Percentiles rank a stretch among this genome's conserved stretches.
These are phyloP conservation scores for Oopsacas minuta DNA, from an alignment of 37 sponge, comb jelly and placozoan genomes.

Conservation along the genomic window DNA sequence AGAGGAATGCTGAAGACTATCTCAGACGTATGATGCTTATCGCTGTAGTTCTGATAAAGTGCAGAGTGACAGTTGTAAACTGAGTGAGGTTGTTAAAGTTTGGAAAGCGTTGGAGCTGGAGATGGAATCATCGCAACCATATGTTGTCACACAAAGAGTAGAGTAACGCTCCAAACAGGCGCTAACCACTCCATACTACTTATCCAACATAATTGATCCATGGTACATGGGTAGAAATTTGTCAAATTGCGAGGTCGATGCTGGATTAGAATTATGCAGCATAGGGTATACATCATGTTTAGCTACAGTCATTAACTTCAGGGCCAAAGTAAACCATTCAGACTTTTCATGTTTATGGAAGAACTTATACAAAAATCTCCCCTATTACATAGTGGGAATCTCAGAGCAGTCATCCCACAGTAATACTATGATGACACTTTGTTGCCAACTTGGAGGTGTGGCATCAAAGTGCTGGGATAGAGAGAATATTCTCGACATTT, in stretches of 20 bases:
- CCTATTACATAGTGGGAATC: slow-evolving; percentile 12
- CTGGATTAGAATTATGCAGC: not conserved
- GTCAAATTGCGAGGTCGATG: not conserved
- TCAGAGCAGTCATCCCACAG: not conserved
- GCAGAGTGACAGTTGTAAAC: slow-evolving; percentile 11
- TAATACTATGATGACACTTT: not conserved
- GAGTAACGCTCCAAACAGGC: slow-evolving; percentile 16
- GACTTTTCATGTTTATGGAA: not conserved
- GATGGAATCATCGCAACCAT: slow-evolving; percentile 5
- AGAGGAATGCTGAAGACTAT: slow-evolving; percentile 15
- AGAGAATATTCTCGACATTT: slow-evolving; percentile 12
- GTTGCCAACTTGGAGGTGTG: no score
- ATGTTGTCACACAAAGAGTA: not conserved
- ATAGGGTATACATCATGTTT: not conserved
- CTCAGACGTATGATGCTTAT: slow-evolving; percentile 11
- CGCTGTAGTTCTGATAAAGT: slow-evolving; percentile 10
- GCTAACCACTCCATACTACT: not conserved
- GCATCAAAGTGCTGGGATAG: slow-evolving; percentile 7
- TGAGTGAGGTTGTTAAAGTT: not conserved
- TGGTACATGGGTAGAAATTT: slow-evolving; percentile 7
- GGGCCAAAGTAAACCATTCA: slow-evolving; percentile 13
- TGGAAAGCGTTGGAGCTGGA: not conserved
- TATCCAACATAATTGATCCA: not conserved
- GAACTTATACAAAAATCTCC: not conserved
- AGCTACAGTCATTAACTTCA: not conserved